Evolutionary conservation across 2,113 vertebrate species (phyloP).

Genomic region (Sinocyclocheilus maitianheensis): DNA sequence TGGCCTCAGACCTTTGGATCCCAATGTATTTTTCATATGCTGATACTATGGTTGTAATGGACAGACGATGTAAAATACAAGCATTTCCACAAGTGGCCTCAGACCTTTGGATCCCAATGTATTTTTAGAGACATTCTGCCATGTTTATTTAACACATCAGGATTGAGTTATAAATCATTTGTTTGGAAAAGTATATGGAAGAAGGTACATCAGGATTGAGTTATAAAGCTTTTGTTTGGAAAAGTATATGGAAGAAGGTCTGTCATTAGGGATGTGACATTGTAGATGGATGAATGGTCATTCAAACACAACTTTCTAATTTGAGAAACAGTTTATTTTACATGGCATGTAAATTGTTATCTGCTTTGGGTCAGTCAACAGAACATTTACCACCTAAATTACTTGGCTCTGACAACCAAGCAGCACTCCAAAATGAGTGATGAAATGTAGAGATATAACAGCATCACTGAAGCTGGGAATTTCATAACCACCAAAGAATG

Average conservation of each 20-base stretch:
- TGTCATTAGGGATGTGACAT: neutral
- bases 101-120: neutral
- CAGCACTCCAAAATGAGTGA: neutral
- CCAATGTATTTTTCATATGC: neutral
- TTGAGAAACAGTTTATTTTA: neutral
- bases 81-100: neutral
- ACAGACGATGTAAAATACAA: neutral
- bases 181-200: neutral
- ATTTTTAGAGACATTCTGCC: neutral
- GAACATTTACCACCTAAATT: neutral
- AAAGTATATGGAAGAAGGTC: neutral
- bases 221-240: neutral
- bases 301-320: neutral
- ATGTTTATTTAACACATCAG: constrained; percentile 2
- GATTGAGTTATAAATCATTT: neutral
- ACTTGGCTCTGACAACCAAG: neutral
- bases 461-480: neutral
- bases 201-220: neutral
- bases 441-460: constrained; percentile 1
- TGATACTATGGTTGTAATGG: neutral
- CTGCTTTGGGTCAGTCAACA: neutral
- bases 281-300: neutral
- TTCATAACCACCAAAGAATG: neutral
- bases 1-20: neutral
- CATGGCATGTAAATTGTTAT: neutral